Evolutionary conservation across 2,113 vertebrate species (phyloP).

Genomic region (Gambusia affinis): DNA sequence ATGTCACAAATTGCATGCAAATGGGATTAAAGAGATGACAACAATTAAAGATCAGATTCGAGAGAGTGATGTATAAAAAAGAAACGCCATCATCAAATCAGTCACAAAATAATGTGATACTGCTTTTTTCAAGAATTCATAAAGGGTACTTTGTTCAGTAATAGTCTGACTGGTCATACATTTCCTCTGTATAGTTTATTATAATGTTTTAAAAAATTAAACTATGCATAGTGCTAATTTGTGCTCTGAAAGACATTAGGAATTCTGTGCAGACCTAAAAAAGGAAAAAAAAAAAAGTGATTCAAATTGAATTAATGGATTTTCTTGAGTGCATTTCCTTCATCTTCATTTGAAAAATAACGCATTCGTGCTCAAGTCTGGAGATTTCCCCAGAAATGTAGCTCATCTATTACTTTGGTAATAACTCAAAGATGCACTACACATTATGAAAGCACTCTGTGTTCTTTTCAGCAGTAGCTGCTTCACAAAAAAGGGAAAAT

Average conservation of each 20-base stretch:
- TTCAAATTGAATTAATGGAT: constrained; percentile 49
- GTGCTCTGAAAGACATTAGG: background rate
- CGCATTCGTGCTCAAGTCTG: constrained; percentile 24
- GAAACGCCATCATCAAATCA: background rate
- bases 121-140: too few species aligned
- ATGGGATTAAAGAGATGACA: background rate
- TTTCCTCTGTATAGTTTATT: too few species aligned
- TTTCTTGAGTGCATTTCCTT: constrained; percentile 41
- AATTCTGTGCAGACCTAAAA: constrained; percentile 40
- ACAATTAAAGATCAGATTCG: background rate
- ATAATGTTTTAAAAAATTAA: too few species aligned
- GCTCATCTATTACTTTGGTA: constrained; percentile 37
- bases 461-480: constrained; percentile 8
- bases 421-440: constrained; percentile 32
- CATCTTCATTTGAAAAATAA: constrained; percentile 21
- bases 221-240: background rate
- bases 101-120: too few species aligned
- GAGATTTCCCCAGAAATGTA: constrained; percentile 29
- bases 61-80: background rate
- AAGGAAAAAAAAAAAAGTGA: constrained; percentile 28
- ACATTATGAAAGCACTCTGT: constrained; percentile 40
- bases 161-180: too few species aligned
- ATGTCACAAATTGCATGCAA: background rate
- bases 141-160: too few species aligned
- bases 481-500: background rate